phyloP scores from a whole-genome alignment of 2,113 vertebrate species.

The Cebidichthys violaceus region DNA sequence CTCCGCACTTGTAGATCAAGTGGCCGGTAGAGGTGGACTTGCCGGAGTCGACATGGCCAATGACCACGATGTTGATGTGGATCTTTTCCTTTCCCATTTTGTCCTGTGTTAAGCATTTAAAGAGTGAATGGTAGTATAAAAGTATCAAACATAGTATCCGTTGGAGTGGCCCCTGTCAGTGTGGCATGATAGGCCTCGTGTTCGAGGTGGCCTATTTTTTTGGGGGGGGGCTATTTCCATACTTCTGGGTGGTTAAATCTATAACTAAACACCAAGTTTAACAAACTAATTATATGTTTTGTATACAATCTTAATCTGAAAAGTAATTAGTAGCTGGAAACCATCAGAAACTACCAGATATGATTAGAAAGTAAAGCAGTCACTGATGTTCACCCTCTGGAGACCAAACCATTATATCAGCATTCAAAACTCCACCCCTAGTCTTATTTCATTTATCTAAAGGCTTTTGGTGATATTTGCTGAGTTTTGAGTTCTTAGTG shows the following conservation, averaged over 20 bases:
- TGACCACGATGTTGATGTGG: constrained; percentile 88
- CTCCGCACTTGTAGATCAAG: constrained; percentile 86
- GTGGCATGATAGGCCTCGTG: background rate
- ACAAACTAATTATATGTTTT: too few relatives aligned
- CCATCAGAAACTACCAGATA: background rate
- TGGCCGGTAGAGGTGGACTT: constrained; percentile 86
- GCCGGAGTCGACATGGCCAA: constrained; percentile 87
- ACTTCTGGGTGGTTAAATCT: background rate
- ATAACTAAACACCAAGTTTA: background rate
- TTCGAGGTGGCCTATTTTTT: background rate
- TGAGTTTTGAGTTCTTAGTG: background rate
- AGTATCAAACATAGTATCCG: background rate
- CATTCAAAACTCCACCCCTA: background rate
- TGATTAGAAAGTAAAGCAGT: background rate
- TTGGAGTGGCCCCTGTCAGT: background rate
- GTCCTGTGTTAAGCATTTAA: constrained; percentile 53
- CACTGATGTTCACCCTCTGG: background rate
- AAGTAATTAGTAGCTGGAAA: background rate
- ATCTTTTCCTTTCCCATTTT: constrained; percentile 83
- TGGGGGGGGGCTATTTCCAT: background rate
- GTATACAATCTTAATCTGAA: background rate
- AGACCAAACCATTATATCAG: background rate
- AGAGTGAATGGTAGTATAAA: background rate
- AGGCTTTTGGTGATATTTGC: background rate
- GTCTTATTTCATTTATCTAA: background rate